Conservation (phyloP, 1,140 invertebrate genomes). For the Drosophila kanapiae region DNA sequence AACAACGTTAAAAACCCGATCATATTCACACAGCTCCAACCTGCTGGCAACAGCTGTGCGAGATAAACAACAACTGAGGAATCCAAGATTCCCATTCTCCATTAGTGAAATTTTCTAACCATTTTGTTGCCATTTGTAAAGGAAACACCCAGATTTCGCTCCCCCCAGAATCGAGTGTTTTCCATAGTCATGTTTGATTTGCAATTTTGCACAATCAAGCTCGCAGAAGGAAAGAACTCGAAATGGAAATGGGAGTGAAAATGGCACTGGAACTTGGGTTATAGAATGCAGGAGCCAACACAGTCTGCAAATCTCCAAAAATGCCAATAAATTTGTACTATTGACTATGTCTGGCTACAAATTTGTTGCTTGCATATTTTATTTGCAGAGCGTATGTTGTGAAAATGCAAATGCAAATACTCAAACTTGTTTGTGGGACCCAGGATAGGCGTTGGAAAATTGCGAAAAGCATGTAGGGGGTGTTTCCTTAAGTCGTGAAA, state of each 20-base stretch:
- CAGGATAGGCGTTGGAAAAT: slow-evolving; percentile 7
- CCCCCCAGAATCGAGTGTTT: slow-evolving; percentile 39
- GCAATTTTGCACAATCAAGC: slow-evolving; percentile 77
- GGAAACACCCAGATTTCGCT: slow-evolving; percentile 9
- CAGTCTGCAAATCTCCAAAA: slow-evolving; percentile 44
- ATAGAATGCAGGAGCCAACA: slow-evolving; percentile 9
- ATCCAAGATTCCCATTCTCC: slow-evolving; percentile 26
- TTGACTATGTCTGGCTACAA: slow-evolving; percentile 53
- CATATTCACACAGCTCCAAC: not conserved
- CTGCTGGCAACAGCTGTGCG: slow-evolving; percentile 56
- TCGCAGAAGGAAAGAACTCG: slow-evolving; percentile 11
- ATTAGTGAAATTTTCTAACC: slow-evolving; percentile 69
- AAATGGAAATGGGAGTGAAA: slow-evolving; percentile 14
- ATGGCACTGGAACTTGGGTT: not conserved
- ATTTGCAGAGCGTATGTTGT: slow-evolving; percentile 47
- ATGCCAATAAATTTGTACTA: slow-evolving; percentile 57
- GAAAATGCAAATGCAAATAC: slow-evolving; percentile 47
- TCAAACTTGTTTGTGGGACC: not conserved
- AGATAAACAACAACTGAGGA: slow-evolving; percentile 36
- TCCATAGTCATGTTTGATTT: slow-evolving; percentile 79
- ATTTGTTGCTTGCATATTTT: slow-evolving; percentile 60
- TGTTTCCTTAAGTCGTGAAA: not conserved
- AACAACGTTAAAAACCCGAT: not conserved
- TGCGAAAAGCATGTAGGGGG: slow-evolving; percentile 2
- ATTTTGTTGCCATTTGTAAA: slow-evolving; percentile 53